These are phyloP conservation scores for Pseudoips prasinana DNA, from an alignment of 2,888 invertebrate species.

Conservation along the genomic window DNA sequence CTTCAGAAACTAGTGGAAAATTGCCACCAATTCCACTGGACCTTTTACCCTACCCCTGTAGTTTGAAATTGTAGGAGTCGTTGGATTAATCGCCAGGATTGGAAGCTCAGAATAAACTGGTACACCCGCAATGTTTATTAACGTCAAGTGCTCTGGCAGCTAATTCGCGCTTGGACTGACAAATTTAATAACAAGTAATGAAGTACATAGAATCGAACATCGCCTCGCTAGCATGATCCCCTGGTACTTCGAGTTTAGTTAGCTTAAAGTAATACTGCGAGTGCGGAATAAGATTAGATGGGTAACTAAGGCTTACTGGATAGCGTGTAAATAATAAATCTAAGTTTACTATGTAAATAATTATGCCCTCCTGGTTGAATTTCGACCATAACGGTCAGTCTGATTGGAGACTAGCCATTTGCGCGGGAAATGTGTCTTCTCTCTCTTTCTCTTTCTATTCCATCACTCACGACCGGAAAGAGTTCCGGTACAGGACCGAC, in stretches of 20 bases:
- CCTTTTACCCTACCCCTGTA: conserved; percentile 15
- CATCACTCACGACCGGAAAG: no score
- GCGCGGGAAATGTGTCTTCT: no score
- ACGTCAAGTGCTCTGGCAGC: conserved; percentile 55
- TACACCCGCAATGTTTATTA: conserved; percentile 54
- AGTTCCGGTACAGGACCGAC: no score
- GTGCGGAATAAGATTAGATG: no score
- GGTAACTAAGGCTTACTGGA: no score
- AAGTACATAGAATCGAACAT: conserved; percentile 39
- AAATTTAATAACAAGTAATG: conserved; percentile 64
- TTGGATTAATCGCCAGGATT: conserved; percentile 22
- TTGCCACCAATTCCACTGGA: conserved; percentile 38
- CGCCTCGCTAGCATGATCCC: conserved; percentile 18
- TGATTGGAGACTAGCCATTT: no score
- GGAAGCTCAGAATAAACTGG: conserved; percentile 36
- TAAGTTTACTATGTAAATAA: no score
- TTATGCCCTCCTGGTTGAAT: no score
- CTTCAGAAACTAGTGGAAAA: conserved; percentile 47
- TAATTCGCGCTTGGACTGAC: conserved; percentile 62
- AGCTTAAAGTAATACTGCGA: no score
- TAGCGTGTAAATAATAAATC: no score
- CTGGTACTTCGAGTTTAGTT: conserved; percentile 12
- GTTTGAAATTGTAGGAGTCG: conserved; percentile 18
- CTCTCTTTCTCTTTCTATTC: no score
- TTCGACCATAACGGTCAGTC: no score